phyloP scores from a whole-genome alignment of 30 jellyfish, hydroid and myxozoan genomes.

The Aurelia aurita region DNA sequence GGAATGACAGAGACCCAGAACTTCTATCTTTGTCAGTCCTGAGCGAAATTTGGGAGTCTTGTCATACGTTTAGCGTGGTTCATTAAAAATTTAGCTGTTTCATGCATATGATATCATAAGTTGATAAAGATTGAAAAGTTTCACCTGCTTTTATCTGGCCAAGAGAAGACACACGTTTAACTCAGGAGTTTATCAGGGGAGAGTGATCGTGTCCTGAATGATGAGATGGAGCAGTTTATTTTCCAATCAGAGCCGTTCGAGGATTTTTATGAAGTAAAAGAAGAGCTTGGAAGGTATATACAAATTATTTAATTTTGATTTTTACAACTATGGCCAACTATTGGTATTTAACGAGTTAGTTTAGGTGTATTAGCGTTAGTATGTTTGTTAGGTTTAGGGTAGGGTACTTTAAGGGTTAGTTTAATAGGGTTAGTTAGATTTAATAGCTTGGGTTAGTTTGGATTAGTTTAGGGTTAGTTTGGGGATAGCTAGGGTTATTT shows the following conservation, averaged over 20 bases:
- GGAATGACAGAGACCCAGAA: too few relatives aligned
- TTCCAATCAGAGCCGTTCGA: conserved; percentile 75
- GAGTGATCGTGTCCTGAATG: background rate
- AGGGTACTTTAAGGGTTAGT: too few relatives aligned
- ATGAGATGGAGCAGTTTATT: conserved; percentile 22
- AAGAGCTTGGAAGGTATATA: conserved; percentile 90
- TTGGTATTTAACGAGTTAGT: background rate
- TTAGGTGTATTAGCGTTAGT: too few relatives aligned
- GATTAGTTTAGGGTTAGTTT: too few relatives aligned
- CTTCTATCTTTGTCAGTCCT: too few relatives aligned
- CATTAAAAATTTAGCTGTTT: conserved; percentile 15
- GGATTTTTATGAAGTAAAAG: conserved; percentile 66
- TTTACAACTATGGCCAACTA: background rate
- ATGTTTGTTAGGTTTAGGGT: too few relatives aligned
- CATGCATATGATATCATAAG: background rate
- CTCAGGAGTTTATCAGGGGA: background rate
- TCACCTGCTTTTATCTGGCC: conserved; percentile 13
- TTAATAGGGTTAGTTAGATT: too few relatives aligned
- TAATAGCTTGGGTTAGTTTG: too few relatives aligned
- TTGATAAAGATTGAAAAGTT: background rate
- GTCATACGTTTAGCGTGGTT: background rate
- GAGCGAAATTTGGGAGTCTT: too few relatives aligned
- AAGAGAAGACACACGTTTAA: too few relatives aligned
- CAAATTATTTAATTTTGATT: background rate
- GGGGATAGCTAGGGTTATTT: too few relatives aligned